Evolutionary conservation across 2,113 vertebrate species (phyloP).

Genomic region (Mohoua ochrocephala): DNA sequence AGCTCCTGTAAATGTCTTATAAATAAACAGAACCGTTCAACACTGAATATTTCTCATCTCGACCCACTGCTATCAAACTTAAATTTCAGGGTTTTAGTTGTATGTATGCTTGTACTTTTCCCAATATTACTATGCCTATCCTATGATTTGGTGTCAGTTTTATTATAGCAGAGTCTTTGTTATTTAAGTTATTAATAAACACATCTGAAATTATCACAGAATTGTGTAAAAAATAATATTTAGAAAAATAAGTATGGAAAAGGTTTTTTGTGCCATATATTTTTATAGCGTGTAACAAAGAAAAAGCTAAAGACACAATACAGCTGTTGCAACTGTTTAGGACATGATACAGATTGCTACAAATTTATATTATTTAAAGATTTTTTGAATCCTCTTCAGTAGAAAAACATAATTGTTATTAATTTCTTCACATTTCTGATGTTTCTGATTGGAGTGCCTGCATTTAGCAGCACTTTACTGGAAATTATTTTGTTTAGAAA

Average conservation of each 20-base stretch:
- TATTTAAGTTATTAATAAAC: neutral
- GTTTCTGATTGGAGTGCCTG: neutral
- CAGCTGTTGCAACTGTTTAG: neutral
- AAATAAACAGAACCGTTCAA: neutral
- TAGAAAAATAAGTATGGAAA: neutral
- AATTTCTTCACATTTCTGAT: neutral
- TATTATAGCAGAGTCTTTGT: neutral
- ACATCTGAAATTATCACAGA: neutral
- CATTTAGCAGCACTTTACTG: neutral
- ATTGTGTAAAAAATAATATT: neutral
- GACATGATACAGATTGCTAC: neutral
- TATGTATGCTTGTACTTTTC: neutral
- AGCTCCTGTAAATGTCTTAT: neutral
- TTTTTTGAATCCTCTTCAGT: neutral
- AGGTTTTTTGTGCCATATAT: neutral
- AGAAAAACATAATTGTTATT: neutral
- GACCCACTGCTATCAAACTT: neutral
- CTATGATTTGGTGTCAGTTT: neutral
- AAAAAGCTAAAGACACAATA: neutral
- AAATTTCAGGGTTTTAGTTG: neutral
- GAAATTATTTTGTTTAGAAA: neutral
- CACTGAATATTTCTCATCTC: neutral
- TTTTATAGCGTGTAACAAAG: neutral
- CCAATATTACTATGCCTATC: neutral
- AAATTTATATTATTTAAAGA: neutral